Conservation (phyloP, 2,888 invertebrate genomes). For the Cerceris rybyensis region DNA sequence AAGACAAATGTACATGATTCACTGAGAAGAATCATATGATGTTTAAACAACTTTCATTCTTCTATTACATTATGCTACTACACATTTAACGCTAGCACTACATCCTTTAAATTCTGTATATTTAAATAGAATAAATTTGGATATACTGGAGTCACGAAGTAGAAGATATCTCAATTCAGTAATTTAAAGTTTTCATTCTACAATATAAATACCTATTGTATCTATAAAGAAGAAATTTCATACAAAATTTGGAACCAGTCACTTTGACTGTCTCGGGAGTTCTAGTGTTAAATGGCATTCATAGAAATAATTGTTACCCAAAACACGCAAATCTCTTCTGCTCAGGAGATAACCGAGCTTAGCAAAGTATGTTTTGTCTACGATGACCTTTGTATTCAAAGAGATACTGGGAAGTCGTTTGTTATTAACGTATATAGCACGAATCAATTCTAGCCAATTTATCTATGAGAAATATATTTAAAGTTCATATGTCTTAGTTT, state of each 20-base stretch:
- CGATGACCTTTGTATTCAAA: background rate
- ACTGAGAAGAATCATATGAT: background rate
- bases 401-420: background rate
- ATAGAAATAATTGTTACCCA: background rate
- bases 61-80: no score
- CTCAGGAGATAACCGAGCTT: background rate
- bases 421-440: background rate
- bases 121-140: no score
- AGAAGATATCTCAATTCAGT: no score
- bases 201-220: no score
- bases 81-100: no score
- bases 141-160: no score
- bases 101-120: no score
- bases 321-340: background rate
- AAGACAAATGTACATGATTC: background rate
- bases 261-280: no score
- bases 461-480: background rate
- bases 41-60: background rate
- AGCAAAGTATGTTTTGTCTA: background rate
- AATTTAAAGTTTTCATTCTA: no score
- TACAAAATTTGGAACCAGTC: no score
- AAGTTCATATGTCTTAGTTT: background rate
- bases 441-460: background rate
- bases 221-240: no score
- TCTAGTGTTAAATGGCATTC: no score